A percentile compares a stretch with the other conserved stretches of the same genome.
These are phyloP conservation scores for Phalacrocorax carbo DNA, from an alignment of 2,113 vertebrate genomes.

Conservation along the genomic window DNA sequence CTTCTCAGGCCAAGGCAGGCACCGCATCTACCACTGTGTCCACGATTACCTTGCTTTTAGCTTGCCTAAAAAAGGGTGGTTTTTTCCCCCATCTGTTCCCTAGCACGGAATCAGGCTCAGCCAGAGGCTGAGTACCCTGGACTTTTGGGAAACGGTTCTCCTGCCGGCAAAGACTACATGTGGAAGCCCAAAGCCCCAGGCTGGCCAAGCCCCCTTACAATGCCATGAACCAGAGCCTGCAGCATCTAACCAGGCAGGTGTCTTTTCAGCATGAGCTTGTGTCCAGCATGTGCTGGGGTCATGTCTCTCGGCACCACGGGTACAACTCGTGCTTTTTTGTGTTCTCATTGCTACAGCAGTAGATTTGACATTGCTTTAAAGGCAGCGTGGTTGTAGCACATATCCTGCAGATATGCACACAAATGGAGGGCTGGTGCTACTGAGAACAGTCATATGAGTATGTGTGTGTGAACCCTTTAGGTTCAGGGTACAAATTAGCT, in stretches of 20 bases:
- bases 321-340: background rate
- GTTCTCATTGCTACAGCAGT: background rate
- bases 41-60: background rate
- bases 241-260: background rate
- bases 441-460: background rate
- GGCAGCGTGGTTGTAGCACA: background rate
- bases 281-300: background rate
- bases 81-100: background rate
- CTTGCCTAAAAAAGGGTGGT: background rate
- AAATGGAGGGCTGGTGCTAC: background rate
- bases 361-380: background rate
- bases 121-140: background rate
- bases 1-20: background rate
- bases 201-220: background rate
- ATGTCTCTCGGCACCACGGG: background rate
- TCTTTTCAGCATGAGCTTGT: background rate
- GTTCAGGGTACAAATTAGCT: background rate
- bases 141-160: background rate
- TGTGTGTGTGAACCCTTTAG: background rate
- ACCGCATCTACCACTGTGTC: background rate
- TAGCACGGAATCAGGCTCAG: background rate
- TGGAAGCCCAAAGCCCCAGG: background rate
- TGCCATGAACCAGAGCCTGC: background rate
- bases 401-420: background rate
- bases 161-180: background rate